Percentiles rank a stretch among this genome's conserved stretches.
These are phyloP conservation scores for Hydractinia symbiolongicarpus DNA, from an alignment of 30 jellyfish, hydroid and myxozoan genomes.

Conservation along the genomic window DNA sequence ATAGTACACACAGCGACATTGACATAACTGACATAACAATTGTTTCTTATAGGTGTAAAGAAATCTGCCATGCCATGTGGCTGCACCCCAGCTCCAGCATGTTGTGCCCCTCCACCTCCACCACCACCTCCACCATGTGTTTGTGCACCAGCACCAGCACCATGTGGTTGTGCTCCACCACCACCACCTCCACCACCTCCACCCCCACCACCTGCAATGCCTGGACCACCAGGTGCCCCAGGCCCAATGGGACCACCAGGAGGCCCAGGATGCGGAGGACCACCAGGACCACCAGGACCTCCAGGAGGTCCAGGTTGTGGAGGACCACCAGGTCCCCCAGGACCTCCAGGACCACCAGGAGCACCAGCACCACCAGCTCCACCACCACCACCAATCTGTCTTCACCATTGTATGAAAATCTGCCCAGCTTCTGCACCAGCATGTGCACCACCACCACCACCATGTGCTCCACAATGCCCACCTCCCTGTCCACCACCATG, in stretches of 20 bases:
- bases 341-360: constrained; percentile 99
- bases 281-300: constrained; percentile 99
- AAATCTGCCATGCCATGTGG: constrained; percentile 91
- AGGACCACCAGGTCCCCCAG: constrained; percentile 99
- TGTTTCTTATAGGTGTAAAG: constrained; percentile 59
- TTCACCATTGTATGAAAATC: constrained; percentile 85
- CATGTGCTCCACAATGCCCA: constrained; percentile 83
- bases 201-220: constrained; percentile 90
- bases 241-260: constrained; percentile 97
- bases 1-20: neutral
- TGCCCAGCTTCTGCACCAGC: constrained; percentile 94
- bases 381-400: constrained; percentile 99
- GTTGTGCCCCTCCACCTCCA: constrained; percentile 85
- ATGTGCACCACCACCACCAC: constrained; percentile 94
- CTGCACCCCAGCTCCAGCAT: constrained; percentile 68
- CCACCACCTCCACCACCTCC: constrained; percentile 93
- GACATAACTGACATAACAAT: constrained; percentile 8
- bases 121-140: constrained; percentile 75
- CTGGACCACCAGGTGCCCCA: constrained; percentile 93
- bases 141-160: constrained; percentile 43
- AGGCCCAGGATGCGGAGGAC: constrained; percentile 98
- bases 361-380: constrained; percentile 99
- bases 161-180: constrained; percentile 63
- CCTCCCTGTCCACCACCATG: constrained; percentile 84
- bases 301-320: constrained; percentile 99